phyloP scores from a whole-genome alignment of 2,113 vertebrate species.

The Elachura formosa region DNA sequence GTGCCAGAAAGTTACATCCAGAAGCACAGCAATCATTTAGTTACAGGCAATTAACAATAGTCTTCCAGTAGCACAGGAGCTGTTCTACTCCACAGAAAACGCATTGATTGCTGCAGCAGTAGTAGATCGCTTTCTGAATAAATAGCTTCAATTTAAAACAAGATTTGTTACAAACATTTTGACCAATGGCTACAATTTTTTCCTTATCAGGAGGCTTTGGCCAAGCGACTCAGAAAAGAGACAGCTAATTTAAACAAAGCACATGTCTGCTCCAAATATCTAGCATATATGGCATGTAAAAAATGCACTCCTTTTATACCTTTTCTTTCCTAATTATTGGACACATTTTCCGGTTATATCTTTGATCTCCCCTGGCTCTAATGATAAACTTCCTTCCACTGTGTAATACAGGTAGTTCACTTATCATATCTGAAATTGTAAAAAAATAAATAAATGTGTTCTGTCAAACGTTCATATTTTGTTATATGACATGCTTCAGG shows the following conservation, averaged over 20 bases:
- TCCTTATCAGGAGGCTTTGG: conserved; percentile 63
- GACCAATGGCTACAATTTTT: conserved; percentile 69
- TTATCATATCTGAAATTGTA: background rate
- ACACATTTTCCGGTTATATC: conserved; percentile 4
- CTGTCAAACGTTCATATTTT: background rate
- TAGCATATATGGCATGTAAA: conserved; percentile 41
- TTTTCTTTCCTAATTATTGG: conserved; percentile 58
- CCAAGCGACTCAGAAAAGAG: conserved; percentile 51
- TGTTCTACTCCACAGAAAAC: conserved; percentile 64
- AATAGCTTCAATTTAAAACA: conserved; percentile 77
- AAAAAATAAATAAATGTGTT: conserved; percentile 50
- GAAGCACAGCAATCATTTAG: conserved; percentile 72
- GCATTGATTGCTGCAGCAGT: conserved; percentile 72
- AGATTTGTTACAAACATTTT: conserved; percentile 73
- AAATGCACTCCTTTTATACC: conserved; percentile 51
- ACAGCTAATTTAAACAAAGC: conserved; percentile 74
- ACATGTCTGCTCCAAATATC: conserved; percentile 10
- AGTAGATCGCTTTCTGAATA: conserved; percentile 72
- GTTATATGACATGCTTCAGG: background rate
- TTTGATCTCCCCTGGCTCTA: conserved; percentile 46
- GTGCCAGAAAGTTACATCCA: conserved; percentile 65
- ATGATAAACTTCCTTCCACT: conserved; percentile 26
- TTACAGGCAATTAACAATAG: conserved; percentile 76
- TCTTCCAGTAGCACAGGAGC: conserved; percentile 56
- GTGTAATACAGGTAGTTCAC: background rate